Evolutionary conservation across 2,888 invertebrate genomes (phyloP).

Genomic region (Drosophila kuntzei): DNA sequence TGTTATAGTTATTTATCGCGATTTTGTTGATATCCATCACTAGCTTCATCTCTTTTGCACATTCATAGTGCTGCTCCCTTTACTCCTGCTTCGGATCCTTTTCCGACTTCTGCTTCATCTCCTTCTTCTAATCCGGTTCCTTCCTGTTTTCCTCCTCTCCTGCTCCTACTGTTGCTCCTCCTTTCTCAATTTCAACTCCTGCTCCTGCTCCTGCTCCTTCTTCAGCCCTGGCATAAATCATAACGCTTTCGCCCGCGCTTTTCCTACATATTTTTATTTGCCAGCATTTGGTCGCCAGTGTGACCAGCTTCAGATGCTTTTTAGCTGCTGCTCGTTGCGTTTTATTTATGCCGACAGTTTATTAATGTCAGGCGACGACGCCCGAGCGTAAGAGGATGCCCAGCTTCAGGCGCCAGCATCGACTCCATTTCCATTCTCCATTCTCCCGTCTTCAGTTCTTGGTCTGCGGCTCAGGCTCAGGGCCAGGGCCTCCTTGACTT

Average conservation of each 20-base stretch:
- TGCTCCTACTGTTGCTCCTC: not conserved
- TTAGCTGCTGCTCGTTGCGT: slow-evolving; percentile 52
- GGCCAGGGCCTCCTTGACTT: slow-evolving; percentile 47
- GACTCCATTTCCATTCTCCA: slow-evolving; percentile 3
- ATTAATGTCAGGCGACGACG: slow-evolving; percentile 70
- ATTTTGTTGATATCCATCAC: no score
- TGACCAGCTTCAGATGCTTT: slow-evolving; percentile 34
- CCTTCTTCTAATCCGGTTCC: not conserved
- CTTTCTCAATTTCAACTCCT: not conserved
- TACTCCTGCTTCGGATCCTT: not conserved
- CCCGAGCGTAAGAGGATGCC: slow-evolving; percentile 38
- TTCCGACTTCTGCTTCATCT: not conserved
- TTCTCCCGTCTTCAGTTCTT: not conserved
- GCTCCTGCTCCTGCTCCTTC: not conserved
- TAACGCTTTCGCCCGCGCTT: slow-evolving; percentile 62
- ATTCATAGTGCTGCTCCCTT: not conserved
- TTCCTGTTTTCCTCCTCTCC: not conserved
- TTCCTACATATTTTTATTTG: slow-evolving; percentile 43
- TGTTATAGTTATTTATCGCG: no score
- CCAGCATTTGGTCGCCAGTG: slow-evolving; percentile 48
- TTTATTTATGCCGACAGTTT: slow-evolving; percentile 83
- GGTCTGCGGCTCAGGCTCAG: not conserved
- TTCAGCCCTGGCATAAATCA: slow-evolving; percentile 64
- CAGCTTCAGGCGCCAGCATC: slow-evolving; percentile 25
- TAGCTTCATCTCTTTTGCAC: not conserved